Evolutionary conservation across 1,140 invertebrate species (phyloP).

Genomic region (Littorina saxatilis): DNA sequence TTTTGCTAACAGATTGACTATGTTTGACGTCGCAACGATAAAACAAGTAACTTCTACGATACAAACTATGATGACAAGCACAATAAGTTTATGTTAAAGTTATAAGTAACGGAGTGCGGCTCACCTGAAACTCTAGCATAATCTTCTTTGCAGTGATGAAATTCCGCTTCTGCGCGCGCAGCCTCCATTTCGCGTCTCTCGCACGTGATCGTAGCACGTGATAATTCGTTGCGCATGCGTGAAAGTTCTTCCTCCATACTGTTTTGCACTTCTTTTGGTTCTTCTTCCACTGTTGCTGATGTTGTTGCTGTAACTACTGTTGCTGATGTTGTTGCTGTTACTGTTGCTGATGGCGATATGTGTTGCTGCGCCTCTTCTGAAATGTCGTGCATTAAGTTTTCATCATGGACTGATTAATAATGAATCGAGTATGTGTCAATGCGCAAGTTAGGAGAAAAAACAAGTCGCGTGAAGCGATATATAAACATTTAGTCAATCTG

Average conservation of each 20-base stretch:
- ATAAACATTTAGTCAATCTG: too few relatives aligned
- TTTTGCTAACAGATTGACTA: neutral
- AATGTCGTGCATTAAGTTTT: too few relatives aligned
- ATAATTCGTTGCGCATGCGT: neutral
- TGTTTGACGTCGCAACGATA: neutral
- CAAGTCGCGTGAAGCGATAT: too few relatives aligned
- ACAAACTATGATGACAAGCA: too few relatives aligned
- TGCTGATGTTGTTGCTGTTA: neutral
- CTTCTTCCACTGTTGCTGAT: neutral
- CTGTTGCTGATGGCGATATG: neutral
- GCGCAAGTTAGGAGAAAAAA: too few relatives aligned
- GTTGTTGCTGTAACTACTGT: neutral
- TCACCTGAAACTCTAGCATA: neutral
- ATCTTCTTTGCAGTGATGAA: conserved; percentile 11
- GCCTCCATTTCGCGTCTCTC: conserved; percentile 11
- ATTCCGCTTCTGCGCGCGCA: neutral
- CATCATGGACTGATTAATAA: too few relatives aligned
- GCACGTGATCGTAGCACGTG: neutral
- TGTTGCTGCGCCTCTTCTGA: too few relatives aligned
- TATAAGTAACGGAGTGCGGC: neutral
- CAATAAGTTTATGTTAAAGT: too few relatives aligned
- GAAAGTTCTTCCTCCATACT: neutral
- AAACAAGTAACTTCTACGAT: too few relatives aligned
- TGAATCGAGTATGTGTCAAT: too few relatives aligned
- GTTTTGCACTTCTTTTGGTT: neutral